Base-by-base conservation (phyloP, 1,140 invertebrate genomes). In the Tenebrio molitor region DNA sequence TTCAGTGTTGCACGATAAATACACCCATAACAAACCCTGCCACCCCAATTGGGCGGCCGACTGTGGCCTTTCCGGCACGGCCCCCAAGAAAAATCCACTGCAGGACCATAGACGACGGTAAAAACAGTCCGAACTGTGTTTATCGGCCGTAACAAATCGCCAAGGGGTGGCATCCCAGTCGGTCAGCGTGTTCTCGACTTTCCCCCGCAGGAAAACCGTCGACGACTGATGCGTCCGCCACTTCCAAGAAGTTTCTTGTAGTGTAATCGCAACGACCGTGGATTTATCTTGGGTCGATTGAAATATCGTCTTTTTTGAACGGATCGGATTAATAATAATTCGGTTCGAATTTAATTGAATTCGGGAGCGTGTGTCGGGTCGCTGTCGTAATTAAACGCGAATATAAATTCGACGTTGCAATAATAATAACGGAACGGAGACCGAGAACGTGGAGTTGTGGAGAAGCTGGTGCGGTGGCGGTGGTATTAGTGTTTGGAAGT, bases 141-240 rank as follows among this genome's bases (percentile, higher is more conserved):
- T 78, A 77, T 73, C 75, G 71, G 71, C 68, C 69, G 75, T 76
- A 76, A 76, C 75, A 76, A 78, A 78, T 78, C 73, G 75, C 44
- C 25, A 33, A 75, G 75, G 75, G 77, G 75, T 75, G 71, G 53
- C 39, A 67, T 69, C 71, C 69, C 50, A 69, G 71, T 25, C 16
- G 53, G 23, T 46, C 73, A 73, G 64, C 12, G 34, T 44, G 71
- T 17, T 76, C 39, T 71, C 19, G 7, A 19, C 29, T 41, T 21
- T n/a, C 41, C 36, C 65, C 76, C 44, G 71, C 69, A 73, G 72
- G 23, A 76, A 76, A 33, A 41, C 29, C 34, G n/a, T 5, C 29
- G 46, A 71, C 21, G 23, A 69, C 21, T 66, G 21, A 21, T 36
- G 25, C 63, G 50, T 34, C 10, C n/a, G 62, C 23, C 16, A 23